Base-by-base conservation (phyloP, 2,888 invertebrate genomes). In the Melitaea athalia region DNA sequence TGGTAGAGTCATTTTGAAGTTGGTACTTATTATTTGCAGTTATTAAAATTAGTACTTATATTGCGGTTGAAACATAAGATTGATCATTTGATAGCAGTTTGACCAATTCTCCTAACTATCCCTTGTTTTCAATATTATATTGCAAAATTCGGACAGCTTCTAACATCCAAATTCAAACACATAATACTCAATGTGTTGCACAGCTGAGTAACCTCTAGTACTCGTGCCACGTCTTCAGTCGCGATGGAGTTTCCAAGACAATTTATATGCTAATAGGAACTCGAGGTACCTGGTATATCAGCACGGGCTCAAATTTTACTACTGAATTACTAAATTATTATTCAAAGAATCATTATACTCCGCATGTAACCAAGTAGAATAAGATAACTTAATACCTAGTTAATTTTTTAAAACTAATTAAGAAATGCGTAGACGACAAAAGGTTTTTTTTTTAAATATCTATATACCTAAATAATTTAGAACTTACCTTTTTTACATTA, bases 221-320 rank as follows among this genome's bases (percentile, higher is more conserved):
- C 64, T 43, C 61, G 24, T 43, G 59, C 45, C 73, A 71, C 71
- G 73, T 73, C 67, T 73, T 49, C 63, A 53, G 67, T 55, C 47
- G 52, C 42, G 63, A 69, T 60, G 62, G 72, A 68, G 68, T 69
- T 71, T 66, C 63, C 61, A 74, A 77, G 69, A 74, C 77, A 78
- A 78, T 78, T 74, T 79, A 77, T 76, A 77, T 77, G 75, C 64
- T 66, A 75, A 76, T 76, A 42, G 45, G 57, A 43, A 12, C 49
- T 50, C 47, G 67, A 50, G 61, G 68, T 70, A 72, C 71, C 68
- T 68, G 70, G 65, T 42, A 63, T 33, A n/a, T 49, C 47, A n/a
- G 14, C 33, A 31, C 31, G 53, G 52, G 52, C 31, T 14, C 53
- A 33, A 55, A 55, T 55, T 55, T 55, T 55, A 55, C 31, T 55